phyloP scores from a whole-genome alignment of 2,797 vertebrate species.

The Gallinago nigripennis region DNA sequence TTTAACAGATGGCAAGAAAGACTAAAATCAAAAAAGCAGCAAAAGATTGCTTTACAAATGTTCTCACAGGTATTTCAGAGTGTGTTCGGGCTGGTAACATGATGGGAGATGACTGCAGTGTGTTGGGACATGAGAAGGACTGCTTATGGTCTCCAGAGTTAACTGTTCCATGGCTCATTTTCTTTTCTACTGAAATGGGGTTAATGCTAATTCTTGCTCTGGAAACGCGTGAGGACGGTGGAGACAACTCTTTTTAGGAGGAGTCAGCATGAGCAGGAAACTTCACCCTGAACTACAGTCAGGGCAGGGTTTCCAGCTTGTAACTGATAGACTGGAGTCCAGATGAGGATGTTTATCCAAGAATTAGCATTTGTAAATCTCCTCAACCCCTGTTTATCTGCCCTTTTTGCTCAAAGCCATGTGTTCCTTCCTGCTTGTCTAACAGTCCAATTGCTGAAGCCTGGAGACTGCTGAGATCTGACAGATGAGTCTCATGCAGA shows the following conservation, averaged over 20 bases:
- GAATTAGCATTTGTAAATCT: neutral
- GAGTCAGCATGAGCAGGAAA: neutral
- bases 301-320: neutral
- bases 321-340: neutral
- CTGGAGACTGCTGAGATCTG: neutral
- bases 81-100: too few relatives aligned
- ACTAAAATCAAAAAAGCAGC: neutral
- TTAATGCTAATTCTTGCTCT: neutral
- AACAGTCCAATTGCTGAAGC: neutral
- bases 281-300: neutral
- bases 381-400: neutral
- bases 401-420: neutral
- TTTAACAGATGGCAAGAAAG: neutral
- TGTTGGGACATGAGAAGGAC: neutral
- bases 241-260: neutral
- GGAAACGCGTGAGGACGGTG: neutral
- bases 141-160: too few relatives aligned
- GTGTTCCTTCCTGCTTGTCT: neutral
- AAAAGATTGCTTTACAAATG: neutral
- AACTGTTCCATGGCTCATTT: neutral
- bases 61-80: neutral
- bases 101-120: neutral
- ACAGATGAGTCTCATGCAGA: neutral
- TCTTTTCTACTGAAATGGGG: neutral
- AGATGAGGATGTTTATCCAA: neutral